These are phyloP conservation scores for Tromatobia lineatoria DNA, from an alignment of 2,888 invertebrate genomes.

Conservation along the genomic window DNA sequence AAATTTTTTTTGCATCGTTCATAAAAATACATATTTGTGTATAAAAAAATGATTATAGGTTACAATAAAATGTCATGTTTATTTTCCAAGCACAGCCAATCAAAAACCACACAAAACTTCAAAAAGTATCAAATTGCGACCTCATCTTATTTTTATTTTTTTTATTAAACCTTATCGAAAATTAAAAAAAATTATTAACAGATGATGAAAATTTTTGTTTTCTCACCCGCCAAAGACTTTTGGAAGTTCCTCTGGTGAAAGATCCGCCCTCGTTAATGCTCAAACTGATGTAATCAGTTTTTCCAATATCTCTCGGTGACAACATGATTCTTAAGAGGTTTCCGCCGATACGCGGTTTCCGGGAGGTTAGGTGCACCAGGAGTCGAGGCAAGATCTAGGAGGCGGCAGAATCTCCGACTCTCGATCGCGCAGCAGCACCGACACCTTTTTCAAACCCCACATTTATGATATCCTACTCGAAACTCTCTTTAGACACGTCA, in stretches of 20 bases:
- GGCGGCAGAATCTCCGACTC: neutral
- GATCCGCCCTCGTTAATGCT: constrained; percentile 81
- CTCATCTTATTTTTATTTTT: too few relatives aligned
- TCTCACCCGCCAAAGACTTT: constrained; percentile 85
- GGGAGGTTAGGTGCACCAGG: constrained; percentile 1
- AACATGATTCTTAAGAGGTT: constrained; percentile 76
- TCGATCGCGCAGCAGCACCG: neutral
- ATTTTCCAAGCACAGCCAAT: too few relatives aligned
- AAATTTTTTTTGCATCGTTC: too few relatives aligned
- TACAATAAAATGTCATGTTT: too few relatives aligned
- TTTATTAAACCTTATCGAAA: too few relatives aligned
- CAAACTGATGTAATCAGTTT: constrained; percentile 82
- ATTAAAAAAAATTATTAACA: neutral
- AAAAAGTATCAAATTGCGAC: too few relatives aligned
- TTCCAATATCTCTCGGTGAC: constrained; percentile 77
- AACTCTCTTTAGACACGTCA: constrained; percentile 1
- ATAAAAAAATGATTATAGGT: too few relatives aligned
- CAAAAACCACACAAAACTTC: too few relatives aligned
- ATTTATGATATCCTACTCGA: constrained; percentile 20
- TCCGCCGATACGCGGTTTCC: neutral
- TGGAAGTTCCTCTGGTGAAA: constrained; percentile 74
- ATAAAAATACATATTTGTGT: too few relatives aligned
- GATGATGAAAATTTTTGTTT: too few relatives aligned
- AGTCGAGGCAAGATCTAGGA: neutral
- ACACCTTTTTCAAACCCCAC: constrained; percentile 9